These are phyloP conservation scores for Carettochelys insculpta DNA, from an alignment of 2,113 vertebrate genomes.

Conservation along the genomic window DNA sequence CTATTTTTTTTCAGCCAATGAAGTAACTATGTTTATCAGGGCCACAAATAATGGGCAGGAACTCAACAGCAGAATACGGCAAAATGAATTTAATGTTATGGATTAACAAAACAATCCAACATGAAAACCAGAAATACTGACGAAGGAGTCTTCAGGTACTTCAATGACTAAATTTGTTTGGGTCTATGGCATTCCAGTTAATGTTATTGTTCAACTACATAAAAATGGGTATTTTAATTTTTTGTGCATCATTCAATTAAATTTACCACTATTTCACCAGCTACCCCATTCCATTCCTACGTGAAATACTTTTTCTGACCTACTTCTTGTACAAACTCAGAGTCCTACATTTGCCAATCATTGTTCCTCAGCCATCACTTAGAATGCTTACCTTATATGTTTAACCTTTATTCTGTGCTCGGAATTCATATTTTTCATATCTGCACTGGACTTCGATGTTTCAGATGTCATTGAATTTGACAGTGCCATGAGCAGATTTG, in stretches of 20 bases:
- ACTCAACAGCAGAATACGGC: background rate
- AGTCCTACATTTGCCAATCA: constrained; percentile 36
- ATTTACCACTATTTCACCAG: background rate
- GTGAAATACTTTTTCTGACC: background rate
- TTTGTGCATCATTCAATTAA: background rate
- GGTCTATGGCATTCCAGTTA: constrained; percentile 28
- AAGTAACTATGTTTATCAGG: background rate
- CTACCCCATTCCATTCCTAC: constrained; percentile 13
- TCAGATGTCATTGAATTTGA: background rate
- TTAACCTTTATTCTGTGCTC: constrained; percentile 4
- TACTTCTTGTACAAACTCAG: constrained; percentile 26
- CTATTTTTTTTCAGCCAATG: background rate
- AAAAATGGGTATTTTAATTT: constrained; percentile 48
- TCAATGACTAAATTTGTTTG: background rate
- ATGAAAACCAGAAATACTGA: constrained; percentile 49
- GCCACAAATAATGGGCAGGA: background rate
- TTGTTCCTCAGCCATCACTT: background rate
- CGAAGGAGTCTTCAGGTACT: background rate
- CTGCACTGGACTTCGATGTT: background rate
- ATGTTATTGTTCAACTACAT: constrained; percentile 24
- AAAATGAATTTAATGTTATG: constrained; percentile 1
- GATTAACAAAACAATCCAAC: constrained; percentile 23
- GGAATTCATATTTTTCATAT: background rate
- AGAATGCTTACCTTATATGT: background rate
- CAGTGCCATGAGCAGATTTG: background rate